Evolutionary conservation across 2,113 vertebrate genomes (phyloP).

Genomic region (Percina caprodes): DNA sequence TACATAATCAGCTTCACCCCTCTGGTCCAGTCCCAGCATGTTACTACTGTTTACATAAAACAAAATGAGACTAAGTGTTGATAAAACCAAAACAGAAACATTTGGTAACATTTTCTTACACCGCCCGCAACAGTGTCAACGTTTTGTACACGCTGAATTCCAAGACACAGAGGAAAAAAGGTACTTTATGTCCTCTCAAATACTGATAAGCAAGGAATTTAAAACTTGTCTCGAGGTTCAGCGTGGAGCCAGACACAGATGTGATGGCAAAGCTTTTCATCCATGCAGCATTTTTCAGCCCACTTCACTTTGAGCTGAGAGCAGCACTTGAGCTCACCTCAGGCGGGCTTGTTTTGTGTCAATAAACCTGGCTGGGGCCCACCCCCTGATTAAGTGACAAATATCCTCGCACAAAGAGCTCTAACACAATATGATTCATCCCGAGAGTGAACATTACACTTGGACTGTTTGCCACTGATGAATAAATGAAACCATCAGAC

Average conservation of each 20-base stretch:
- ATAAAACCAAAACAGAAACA: constrained; percentile 2
- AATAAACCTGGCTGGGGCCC: constrained; percentile 17
- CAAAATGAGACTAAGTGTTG: not conserved
- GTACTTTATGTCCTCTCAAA: constrained; percentile 23
- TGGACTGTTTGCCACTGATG: not conserved
- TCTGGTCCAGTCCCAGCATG: not conserved
- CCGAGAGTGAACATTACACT: constrained; percentile 45
- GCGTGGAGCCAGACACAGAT: constrained; percentile 30
- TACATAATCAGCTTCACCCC: not conserved
- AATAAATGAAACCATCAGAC: not conserved
- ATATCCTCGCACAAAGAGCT: constrained; percentile 58
- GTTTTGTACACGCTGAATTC: not conserved
- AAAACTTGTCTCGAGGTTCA: not conserved
- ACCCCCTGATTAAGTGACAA: constrained; percentile 33
- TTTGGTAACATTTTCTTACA: not conserved
- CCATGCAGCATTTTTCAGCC: constrained; percentile 33
- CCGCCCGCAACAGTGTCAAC: not conserved
- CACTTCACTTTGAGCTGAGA: constrained; percentile 43
- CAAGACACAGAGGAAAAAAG: constrained; percentile 3
- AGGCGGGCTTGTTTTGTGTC: constrained; percentile 45
- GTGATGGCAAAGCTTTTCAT: constrained; percentile 27
- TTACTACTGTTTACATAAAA: not conserved
- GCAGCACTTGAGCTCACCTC: constrained; percentile 31
- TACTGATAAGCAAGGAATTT: constrained; percentile 51
- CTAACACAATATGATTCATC: constrained; percentile 22